Conservation (phyloP, 1,140 invertebrate species). For the Gryon sp. region DNA sequence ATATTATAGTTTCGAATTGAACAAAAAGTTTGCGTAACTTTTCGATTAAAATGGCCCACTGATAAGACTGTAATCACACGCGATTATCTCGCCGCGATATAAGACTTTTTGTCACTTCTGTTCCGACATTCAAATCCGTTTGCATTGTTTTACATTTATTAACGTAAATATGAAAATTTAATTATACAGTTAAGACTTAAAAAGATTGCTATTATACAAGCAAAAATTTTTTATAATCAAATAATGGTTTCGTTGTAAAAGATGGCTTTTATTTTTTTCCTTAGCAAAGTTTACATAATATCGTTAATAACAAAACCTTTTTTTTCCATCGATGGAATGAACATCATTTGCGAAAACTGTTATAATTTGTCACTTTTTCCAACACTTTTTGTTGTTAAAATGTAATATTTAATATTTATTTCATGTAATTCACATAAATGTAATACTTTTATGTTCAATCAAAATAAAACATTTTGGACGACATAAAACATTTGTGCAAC, state of each 20-base stretch:
- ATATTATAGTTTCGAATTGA: too few relatives aligned
- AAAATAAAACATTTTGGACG: too few relatives aligned
- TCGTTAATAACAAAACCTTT: constrained; percentile 33
- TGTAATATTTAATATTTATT: too few relatives aligned
- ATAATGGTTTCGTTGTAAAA: constrained; percentile 50
- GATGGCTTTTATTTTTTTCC: constrained; percentile 27
- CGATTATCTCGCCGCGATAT: too few relatives aligned
- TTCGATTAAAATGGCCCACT: too few relatives aligned
- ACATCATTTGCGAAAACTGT: constrained; percentile 38
- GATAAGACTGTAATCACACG: too few relatives aligned
- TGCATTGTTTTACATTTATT: constrained; percentile 59
- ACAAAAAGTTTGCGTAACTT: too few relatives aligned
- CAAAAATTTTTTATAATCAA: constrained; percentile 36
- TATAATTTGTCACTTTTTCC: constrained; percentile 37
- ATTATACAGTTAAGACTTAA: constrained; percentile 39
- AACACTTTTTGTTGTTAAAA: not conserved
- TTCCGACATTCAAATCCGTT: too few relatives aligned
- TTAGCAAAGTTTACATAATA: constrained; percentile 40
- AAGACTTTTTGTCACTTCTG: too few relatives aligned
- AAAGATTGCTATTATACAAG: constrained; percentile 40
- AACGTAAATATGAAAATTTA: constrained; percentile 48
- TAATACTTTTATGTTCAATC: too few relatives aligned
- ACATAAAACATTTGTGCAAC: not conserved
- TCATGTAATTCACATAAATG: not conserved
- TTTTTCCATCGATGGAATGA: not conserved